These are phyloP conservation scores for Neodontobutis hainanensis DNA, from an alignment of 2,113 vertebrate genomes.

Conservation along the genomic window DNA sequence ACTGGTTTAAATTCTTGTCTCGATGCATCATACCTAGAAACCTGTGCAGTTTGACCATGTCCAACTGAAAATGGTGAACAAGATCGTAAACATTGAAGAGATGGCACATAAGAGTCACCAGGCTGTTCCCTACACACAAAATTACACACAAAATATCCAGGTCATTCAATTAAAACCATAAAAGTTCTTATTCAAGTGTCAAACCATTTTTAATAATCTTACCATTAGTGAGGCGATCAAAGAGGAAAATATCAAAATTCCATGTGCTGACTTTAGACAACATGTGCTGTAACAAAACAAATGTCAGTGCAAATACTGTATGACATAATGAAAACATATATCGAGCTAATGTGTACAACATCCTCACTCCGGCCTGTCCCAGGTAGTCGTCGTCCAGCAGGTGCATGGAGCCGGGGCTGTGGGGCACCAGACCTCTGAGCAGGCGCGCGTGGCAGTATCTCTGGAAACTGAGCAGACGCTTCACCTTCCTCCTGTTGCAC, in stretches of 20 bases:
- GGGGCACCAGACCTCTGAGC: conserved; percentile 85
- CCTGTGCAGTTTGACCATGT: conserved; percentile 93
- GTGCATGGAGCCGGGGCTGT: conserved; percentile 82
- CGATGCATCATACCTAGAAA: conserved; percentile 85
- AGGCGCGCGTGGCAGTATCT: conserved; percentile 91
- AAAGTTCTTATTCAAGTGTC: no score
- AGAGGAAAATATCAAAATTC: conserved; percentile 80
- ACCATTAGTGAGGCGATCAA: conserved; percentile 96
- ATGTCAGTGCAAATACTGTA: neutral
- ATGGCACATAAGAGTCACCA: conserved; percentile 92
- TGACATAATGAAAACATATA: neutral
- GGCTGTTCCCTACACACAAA: conserved; percentile 83
- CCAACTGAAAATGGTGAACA: conserved; percentile 93
- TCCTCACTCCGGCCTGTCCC: conserved; percentile 89
- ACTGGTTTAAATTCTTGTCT: neutral
- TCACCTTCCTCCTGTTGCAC: conserved; percentile 89
- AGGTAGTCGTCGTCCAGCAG: conserved; percentile 93
- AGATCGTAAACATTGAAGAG: conserved; percentile 91
- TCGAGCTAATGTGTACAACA: conserved; percentile 2
- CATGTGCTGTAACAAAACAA: conserved; percentile 56
- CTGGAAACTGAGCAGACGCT: conserved; percentile 93
- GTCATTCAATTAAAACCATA: neutral
- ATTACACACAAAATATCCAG: neutral
- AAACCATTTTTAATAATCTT: conserved; percentile 43
- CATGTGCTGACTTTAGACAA: conserved; percentile 67